Evolutionary conservation across 1,140 invertebrate species (phyloP), one percentile per base, ranked within the genome.

Genomic region (Tyrophagus putrescentiae): DNA sequence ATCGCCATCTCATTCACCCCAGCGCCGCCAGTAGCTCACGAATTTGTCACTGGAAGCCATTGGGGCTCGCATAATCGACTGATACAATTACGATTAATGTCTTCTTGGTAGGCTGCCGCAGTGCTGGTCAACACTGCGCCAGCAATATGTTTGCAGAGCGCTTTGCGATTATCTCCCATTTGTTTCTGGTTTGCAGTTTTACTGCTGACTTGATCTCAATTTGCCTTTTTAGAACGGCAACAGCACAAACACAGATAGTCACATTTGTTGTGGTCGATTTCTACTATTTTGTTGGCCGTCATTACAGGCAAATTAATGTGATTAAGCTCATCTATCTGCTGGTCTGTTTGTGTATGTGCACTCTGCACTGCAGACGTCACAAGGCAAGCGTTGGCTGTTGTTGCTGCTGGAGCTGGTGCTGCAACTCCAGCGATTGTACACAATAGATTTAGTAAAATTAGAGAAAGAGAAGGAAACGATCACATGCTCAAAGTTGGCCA

Each of bases 31-130:
- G n/a, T n/a, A n/a, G n/a, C n/a, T n/a, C n/a, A n/a, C n/a, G n/a
- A n/a, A n/a, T n/a, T n/a, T n/a, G n/a, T 48, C 45, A 48, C 45
- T 7, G 45, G 21, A 21, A 48, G 45, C 18, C 45, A 48, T 48
- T 48, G 13, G 21, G 31, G 45, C 18, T 48, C 21, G 7, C 45
- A 48, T 48, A 48, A 48, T 48, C 45, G 45, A 48, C 7, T 48
- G 45, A 48, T 48, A 48, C 45, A 48, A 48, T 48, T 48, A 48
- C 45, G 45, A 48, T 48, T 48, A 48, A 48, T 48, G 45, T 48
- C 7, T 48, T 39, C 36, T 39, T 21, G 36, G 21, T 13, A 13
- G 36, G 45, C 31, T 18, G 7, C 13, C 45, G 13, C 21, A 7
- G n/a, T n/a, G 45, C 18, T 48, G 45, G 45, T 48, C 45, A 39